phyloP scores from a whole-genome alignment of 2,113 vertebrate genomes.

The Cisticola juncidis region DNA sequence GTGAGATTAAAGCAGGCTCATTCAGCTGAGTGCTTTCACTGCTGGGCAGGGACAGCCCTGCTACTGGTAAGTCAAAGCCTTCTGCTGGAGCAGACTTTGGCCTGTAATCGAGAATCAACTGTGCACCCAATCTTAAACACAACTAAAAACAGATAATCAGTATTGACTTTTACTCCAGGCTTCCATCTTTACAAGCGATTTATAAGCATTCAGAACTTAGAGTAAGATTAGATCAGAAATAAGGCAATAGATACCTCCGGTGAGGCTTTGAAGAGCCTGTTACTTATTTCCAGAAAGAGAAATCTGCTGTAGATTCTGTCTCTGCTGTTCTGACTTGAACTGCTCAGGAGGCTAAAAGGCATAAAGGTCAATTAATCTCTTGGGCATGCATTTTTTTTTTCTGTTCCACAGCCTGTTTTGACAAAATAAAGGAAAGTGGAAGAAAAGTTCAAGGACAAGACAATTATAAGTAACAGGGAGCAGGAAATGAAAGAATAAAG shows the following conservation, averaged over 20 bases:
- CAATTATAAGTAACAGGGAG: neutral
- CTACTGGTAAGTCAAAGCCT: fast-evolving
- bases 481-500: neutral
- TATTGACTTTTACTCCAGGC: neutral
- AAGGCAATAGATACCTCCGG: neutral
- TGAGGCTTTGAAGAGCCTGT: neutral
- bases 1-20: neutral
- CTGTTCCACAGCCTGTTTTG: neutral
- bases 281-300: neutral
- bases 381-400: neutral
- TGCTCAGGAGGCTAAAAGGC: neutral
- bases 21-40: neutral
- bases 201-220: neutral
- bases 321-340: neutral
- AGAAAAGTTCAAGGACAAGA: neutral
- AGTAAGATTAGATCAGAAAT: neutral
- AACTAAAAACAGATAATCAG: neutral
- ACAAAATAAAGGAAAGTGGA: neutral
- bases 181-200: neutral
- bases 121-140: neutral
- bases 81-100: neutral
- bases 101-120: neutral
- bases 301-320: neutral
- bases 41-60: neutral
- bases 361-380: constrained; percentile 20